Evolutionary conservation across 1,140 invertebrate genomes (phyloP).

Genomic region (Zophobas atratus): DNA sequence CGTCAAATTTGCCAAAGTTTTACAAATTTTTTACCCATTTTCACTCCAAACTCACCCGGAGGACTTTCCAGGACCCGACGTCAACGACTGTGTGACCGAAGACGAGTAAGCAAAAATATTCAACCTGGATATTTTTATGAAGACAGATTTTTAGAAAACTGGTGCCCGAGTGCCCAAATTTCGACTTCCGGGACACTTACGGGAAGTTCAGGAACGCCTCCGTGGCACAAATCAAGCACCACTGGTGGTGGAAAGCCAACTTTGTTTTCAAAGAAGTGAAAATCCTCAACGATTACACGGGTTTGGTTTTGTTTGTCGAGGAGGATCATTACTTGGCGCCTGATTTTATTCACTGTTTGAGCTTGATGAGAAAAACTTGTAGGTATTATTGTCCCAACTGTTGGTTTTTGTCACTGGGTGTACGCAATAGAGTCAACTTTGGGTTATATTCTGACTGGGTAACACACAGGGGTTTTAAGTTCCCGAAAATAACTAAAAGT

Average conservation of each 20-base stretch:
- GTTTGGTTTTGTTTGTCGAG: constrained; percentile 82
- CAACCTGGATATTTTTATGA: background rate
- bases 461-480: background rate
- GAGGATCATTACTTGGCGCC: constrained; percentile 89
- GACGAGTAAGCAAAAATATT: background rate
- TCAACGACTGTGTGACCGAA: background rate
- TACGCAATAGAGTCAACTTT: background rate
- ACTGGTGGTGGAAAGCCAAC: constrained; percentile 23
- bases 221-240: background rate
- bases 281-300: constrained; percentile 60
- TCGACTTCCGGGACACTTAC: background rate
- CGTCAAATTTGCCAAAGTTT: background rate
- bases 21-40: constrained; percentile 15
- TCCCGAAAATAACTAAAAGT: background rate
- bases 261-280: constrained; percentile 6
- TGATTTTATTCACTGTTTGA: constrained; percentile 82
- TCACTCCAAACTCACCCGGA: constrained; percentile 10
- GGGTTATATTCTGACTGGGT: background rate
- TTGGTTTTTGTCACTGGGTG: background rate
- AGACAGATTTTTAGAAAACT: background rate
- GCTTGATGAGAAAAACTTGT: constrained; percentile 69
- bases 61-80: constrained; percentile 11
- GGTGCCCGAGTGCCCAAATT: background rate
- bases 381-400: background rate
- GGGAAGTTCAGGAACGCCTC: background rate